A percentile compares a stretch with the other conserved stretches of the same genome.
These are phyloP conservation scores for Acrossocheilus wenchowensis DNA, from an alignment of 2,797 vertebrate genomes.

Conservation along the genomic window DNA sequence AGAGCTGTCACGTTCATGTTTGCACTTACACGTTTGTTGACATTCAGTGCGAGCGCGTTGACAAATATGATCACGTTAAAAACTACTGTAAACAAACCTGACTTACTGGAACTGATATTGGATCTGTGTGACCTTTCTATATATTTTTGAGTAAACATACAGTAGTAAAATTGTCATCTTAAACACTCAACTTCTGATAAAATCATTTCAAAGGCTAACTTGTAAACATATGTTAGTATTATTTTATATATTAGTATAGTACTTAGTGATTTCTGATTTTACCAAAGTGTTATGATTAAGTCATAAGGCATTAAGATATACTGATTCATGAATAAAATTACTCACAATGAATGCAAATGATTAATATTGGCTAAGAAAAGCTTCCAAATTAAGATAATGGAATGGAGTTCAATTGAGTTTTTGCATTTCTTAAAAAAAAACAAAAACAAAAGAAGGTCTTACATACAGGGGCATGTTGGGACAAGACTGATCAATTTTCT, in stretches of 20 bases:
- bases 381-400: not conserved
- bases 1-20: conserved; percentile 28
- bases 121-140: not conserved
- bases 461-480: not conserved
- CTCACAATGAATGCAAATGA: not conserved
- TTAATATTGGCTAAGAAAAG: not conserved
- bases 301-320: not conserved
- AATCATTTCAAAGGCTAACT: not conserved
- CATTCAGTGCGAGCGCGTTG: not conserved
- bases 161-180: not conserved
- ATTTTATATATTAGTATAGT: not conserved
- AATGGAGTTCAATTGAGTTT: not conserved
- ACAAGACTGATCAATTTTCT: not conserved
- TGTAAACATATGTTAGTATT: not conserved
- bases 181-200: not conserved
- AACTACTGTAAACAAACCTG: not conserved
- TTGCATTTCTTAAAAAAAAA: not conserved
- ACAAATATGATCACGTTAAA: conserved; percentile 5
- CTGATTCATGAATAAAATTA: not conserved
- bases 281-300: not conserved
- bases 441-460: not conserved
- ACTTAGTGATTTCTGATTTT: not conserved
- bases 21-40: conserved; percentile 22
- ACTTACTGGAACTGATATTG: conserved; percentile 8
- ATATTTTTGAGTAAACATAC: not conserved